Evolutionary conservation across 2,888 invertebrate genomes (phyloP).

Genomic region (Mesodorylaimus sp.): DNA sequence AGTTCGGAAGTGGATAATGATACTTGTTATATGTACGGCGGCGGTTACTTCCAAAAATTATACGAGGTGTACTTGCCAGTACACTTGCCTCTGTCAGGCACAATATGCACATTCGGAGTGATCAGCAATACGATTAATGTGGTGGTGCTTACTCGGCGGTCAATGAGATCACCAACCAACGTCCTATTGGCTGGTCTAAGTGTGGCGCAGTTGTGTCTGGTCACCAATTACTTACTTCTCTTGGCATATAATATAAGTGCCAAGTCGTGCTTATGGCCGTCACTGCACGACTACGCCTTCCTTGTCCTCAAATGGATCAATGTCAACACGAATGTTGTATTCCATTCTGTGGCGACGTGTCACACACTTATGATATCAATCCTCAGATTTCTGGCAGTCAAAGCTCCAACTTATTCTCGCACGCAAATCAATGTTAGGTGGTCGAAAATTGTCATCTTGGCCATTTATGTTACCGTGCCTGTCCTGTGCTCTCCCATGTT

Average conservation of each 20-base stretch:
- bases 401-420: background rate
- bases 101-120: conserved; percentile 5
- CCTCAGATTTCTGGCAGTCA: background rate
- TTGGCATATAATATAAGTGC: background rate
- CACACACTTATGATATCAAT: conserved; percentile 20
- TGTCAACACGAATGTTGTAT: conserved; percentile 7
- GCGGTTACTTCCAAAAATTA: too few species aligned
- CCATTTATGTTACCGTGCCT: too few species aligned
- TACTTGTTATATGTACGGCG: too few species aligned
- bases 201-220: conserved; percentile 6
- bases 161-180: conserved; percentile 4
- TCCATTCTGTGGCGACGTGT: conserved; percentile 16
- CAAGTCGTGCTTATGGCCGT: too few species aligned
- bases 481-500: too few species aligned
- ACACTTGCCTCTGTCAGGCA: background rate
- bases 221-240: conserved; percentile 3
- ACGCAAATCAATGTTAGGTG: background rate
- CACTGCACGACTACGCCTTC: too few species aligned
- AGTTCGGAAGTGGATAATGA: too few species aligned
- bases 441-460: too few species aligned
- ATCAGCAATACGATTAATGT: conserved; percentile 2
- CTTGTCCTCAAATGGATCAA: conserved; percentile 7
- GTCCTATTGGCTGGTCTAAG: background rate
- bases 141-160: background rate
- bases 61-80: too few species aligned